These are phyloP conservation scores for Diabrotica undecimpunctata DNA, from an alignment of 1,140 invertebrate genomes.

Conservation along the genomic window DNA sequence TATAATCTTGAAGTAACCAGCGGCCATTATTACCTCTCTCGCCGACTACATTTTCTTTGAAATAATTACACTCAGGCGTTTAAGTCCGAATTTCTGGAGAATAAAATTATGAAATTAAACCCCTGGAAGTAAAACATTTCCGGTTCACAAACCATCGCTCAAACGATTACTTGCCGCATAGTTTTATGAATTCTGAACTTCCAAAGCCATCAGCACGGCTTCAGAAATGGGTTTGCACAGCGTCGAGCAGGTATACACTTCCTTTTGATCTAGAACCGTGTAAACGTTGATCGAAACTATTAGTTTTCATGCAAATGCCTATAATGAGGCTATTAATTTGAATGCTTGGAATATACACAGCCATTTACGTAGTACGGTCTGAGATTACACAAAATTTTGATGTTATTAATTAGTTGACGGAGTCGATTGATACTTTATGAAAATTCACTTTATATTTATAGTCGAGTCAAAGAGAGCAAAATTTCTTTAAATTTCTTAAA, in stretches of 20 bases:
- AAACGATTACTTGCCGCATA: not conserved
- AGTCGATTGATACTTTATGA: too few species aligned
- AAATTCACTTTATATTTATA: too few species aligned
- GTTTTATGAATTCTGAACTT: not conserved
- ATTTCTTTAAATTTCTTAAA: too few species aligned
- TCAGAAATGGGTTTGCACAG: conserved; percentile 5
- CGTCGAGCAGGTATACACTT: conserved; percentile 8
- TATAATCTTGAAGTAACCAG: too few species aligned
- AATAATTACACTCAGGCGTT: too few species aligned
- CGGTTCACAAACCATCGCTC: not conserved
- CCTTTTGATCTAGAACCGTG: conserved; percentile 5
- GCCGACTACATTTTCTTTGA: too few species aligned
- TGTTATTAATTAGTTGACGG: too few species aligned
- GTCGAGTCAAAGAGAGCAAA: too few species aligned
- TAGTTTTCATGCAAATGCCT: conserved; percentile 11
- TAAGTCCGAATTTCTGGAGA: not conserved
- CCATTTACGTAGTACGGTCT: not conserved
- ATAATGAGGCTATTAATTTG: conserved; percentile 11
- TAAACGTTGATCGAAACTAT: conserved; percentile 10
- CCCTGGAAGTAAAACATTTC: not conserved
- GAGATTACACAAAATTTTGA: too few species aligned
- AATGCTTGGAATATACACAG: conserved; percentile 3
- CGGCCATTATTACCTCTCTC: too few species aligned
- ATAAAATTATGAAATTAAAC: conserved; percentile 3
- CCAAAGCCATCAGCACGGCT: conserved; percentile 3